These are phyloP conservation scores for Epizoanthus fatuus DNA, from an alignment of 92 coral and sea anemone species.

Conservation along the genomic window DNA sequence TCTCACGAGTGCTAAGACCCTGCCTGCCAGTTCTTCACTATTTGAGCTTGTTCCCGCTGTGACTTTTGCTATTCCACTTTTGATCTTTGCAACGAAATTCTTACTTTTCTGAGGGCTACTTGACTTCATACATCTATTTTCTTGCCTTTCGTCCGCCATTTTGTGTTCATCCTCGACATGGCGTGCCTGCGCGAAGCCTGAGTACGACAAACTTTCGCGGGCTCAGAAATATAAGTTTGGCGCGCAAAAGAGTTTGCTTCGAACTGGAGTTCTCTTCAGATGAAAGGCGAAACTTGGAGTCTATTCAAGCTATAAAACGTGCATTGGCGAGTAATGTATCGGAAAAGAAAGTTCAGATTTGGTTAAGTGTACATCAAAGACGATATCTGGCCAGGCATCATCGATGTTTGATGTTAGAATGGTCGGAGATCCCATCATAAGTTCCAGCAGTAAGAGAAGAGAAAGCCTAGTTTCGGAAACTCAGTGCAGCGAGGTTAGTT, in stretches of 20 bases:
- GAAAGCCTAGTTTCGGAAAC: constrained; percentile 4
- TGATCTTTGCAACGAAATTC: constrained; percentile 20
- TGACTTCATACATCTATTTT: not conserved
- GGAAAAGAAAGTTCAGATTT: not conserved
- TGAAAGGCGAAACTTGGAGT: not conserved
- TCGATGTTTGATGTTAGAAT: constrained; percentile 27
- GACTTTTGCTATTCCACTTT: constrained; percentile 11
- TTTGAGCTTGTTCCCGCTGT: constrained; percentile 67
- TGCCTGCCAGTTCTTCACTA: constrained; percentile 65
- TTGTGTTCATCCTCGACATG: constrained; percentile 1
- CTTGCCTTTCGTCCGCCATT: constrained; percentile 45
- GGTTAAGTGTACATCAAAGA: not conserved
- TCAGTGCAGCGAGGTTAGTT: not conserved
- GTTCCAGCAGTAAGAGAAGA: not conserved
- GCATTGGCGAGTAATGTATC: not conserved
- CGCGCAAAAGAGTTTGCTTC: constrained; percentile 22
- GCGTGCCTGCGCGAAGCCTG: constrained; percentile 35
- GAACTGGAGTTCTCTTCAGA: not conserved
- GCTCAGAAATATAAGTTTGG: constrained; percentile 60
- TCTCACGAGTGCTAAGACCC: constrained; percentile 55
- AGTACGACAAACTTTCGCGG: constrained; percentile 54
- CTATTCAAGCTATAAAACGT: not conserved
- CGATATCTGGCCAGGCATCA: not conserved
- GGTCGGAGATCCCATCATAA: constrained; percentile 13
- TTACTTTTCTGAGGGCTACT: not conserved